Evolutionary conservation across 2,888 invertebrate genomes (phyloP), one percentile per base, ranked within the genome.

Genomic region (Cephus sareptanus): DNA sequence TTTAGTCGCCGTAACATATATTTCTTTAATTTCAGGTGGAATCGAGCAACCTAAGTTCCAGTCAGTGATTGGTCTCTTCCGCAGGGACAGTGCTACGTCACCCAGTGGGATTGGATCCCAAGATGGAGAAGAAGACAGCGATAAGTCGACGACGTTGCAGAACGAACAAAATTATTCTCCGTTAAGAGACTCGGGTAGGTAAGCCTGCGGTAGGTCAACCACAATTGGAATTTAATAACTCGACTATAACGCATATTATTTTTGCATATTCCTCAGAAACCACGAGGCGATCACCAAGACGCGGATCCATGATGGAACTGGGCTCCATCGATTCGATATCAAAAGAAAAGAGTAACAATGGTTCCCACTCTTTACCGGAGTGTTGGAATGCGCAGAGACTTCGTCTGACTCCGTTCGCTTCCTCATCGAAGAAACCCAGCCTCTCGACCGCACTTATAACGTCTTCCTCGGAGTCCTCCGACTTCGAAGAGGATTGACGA

Each of bases 1-100:
- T 4, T 4, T 0, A 15, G 4, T 37, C 15, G 37, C 4, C 13
- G 13, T 23, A 40, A 40, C 6, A 2, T 40, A 40, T 40, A 23
- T 56, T 23, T 56, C 0, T 15, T 35, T 78, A 30, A 76, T 82
- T 83, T 73, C 85, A 96, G 97, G 97, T 93, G 97, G 97, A 89
- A 95, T 97, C 92, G 96, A 96, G 92, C 96, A 96, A 93, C 96
- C 96, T 92, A 95, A 96, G 93, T 94, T 95, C 86, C 96, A 96
- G 92, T 97, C 97, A 92, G 97, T 97, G 92, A 97, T 97, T 94
- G 97, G 97, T 92, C 94, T 97, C 83, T 97, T 97, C 93, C 94
- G 97, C 89, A 94, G 96, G 89, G 97, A 97, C 91, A 97, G 97
- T 91, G 93, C 95, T 84, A 94, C 95, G 87, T 96, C 96, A 0